Percentiles rank a stretch among this genome's conserved stretches.
These are phyloP conservation scores for Lasioglossum zephyrum DNA, from an alignment of 2,888 invertebrate genomes.

Conservation along the genomic window DNA sequence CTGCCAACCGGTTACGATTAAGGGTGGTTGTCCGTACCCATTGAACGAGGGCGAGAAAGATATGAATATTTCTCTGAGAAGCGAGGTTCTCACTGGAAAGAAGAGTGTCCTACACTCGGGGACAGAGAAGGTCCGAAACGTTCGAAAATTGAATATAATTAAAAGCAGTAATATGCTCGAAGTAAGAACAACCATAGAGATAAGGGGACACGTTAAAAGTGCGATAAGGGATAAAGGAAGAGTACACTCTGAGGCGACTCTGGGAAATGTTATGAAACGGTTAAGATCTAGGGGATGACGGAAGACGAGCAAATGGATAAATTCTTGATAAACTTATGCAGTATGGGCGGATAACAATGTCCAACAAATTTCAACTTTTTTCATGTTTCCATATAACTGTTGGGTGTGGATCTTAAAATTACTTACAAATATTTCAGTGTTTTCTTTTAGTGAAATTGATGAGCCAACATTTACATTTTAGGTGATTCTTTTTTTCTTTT, in stretches of 20 bases:
- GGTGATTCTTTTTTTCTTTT: too few species aligned
- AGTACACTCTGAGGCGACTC: not conserved
- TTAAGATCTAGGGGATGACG: not conserved
- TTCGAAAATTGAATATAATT: constrained; percentile 25
- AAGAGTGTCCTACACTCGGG: not conserved
- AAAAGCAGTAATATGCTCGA: constrained; percentile 15
- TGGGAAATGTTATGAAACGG: not conserved
- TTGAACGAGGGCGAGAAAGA: too few species aligned
- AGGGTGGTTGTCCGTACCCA: not conserved
- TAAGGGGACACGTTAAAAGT: constrained; percentile 1
- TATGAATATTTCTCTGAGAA: too few species aligned
- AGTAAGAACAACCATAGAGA: not conserved
- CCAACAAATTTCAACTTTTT: too few species aligned
- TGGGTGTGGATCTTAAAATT: too few species aligned
- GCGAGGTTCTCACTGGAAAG: not conserved
- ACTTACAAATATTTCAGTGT: too few species aligned
- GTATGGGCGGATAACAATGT: not conserved
- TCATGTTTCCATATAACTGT: too few species aligned
- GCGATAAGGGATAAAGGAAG: not conserved
- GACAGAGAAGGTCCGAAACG: not conserved
- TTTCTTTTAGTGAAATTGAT: too few species aligned
- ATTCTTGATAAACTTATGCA: not conserved
- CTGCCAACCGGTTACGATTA: not conserved
- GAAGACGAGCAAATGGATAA: not conserved
- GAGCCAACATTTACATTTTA: too few species aligned